phyloP scores from a whole-genome alignment of 1,140 invertebrate species.

The Bombus superbus region DNA sequence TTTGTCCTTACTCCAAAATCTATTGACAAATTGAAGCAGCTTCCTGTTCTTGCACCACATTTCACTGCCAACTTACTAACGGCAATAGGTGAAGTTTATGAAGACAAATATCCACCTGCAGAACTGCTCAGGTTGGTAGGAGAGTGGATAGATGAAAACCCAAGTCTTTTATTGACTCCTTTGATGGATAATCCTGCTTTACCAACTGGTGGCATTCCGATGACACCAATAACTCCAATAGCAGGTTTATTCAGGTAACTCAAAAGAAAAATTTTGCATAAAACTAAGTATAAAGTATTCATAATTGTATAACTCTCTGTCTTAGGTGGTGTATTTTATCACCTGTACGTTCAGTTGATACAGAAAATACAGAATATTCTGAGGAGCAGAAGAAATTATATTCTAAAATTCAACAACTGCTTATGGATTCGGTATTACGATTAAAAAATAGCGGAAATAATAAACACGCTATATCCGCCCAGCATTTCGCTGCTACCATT shows the following conservation, averaged over 20 bases:
- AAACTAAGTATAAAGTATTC: slow-evolving; percentile 11
- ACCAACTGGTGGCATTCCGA: slow-evolving; percentile 90
- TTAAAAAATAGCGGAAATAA: slow-evolving; percentile 76
- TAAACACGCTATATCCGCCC: slow-evolving; percentile 81
- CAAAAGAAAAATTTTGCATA: neutral
- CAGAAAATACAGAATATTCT: slow-evolving; percentile 52
- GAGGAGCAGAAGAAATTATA: slow-evolving; percentile 75
- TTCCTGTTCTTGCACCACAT: slow-evolving; percentile 88
- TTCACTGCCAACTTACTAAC: slow-evolving; percentile 92
- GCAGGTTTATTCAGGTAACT: slow-evolving; percentile 86
- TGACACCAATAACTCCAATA: slow-evolving; percentile 91
- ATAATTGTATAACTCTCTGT: slow-evolving; percentile 4
- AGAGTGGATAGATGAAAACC: slow-evolving; percentile 84
- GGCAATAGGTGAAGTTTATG: slow-evolving; percentile 90
- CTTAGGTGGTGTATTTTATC: slow-evolving; percentile 80
- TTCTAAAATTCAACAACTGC: slow-evolving; percentile 80
- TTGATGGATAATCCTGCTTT: slow-evolving; percentile 87
- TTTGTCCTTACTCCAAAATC: slow-evolving; percentile 88
- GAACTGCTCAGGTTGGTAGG: slow-evolving; percentile 76
- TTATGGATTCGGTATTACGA: slow-evolving; percentile 80
- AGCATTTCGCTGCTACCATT: slow-evolving; percentile 79
- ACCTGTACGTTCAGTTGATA: slow-evolving; percentile 63
- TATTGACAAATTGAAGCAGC: slow-evolving; percentile 85
- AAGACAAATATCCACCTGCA: slow-evolving; percentile 77
- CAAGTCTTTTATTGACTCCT: slow-evolving; percentile 87